Conservation (phyloP, 2,797 vertebrate species). For the Propithecus deckenii region DNA sequence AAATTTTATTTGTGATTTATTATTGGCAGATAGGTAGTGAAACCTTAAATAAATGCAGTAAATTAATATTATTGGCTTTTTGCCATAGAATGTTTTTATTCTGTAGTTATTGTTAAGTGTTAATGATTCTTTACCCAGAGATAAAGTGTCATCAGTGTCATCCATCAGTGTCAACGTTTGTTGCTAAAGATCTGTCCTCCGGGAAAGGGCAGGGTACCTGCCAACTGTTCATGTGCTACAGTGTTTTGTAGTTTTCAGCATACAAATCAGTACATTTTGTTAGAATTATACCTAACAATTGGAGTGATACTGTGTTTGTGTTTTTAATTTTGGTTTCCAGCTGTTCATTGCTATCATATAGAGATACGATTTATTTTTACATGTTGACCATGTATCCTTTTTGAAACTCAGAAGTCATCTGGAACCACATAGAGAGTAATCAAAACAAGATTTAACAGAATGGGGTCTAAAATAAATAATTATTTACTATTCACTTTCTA, state of each 20-base stretch:
- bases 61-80: constrained; percentile 55
- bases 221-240: neutral
- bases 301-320: neutral
- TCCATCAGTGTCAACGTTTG: neutral
- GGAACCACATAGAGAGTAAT: neutral
- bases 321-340: constrained; percentile 32
- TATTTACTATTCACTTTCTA: neutral
- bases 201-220: neutral
- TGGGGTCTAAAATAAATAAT: constrained; percentile 6
- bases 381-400: neutral
- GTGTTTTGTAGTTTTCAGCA: neutral
- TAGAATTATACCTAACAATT: neutral
- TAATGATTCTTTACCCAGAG: neutral
- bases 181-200: neutral
- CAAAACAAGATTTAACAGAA: constrained; percentile 11
- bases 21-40: neutral
- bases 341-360: neutral
- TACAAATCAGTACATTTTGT: neutral
- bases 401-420: constrained; percentile 39
- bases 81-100: constrained; percentile 28
- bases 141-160: too few species aligned
- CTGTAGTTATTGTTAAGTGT: neutral
- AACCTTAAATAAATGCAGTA: constrained; percentile 28
- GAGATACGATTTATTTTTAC: neutral
- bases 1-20: neutral